phyloP scores from a whole-genome alignment of 2,888 invertebrate genomes.

The Tuta absoluta region DNA sequence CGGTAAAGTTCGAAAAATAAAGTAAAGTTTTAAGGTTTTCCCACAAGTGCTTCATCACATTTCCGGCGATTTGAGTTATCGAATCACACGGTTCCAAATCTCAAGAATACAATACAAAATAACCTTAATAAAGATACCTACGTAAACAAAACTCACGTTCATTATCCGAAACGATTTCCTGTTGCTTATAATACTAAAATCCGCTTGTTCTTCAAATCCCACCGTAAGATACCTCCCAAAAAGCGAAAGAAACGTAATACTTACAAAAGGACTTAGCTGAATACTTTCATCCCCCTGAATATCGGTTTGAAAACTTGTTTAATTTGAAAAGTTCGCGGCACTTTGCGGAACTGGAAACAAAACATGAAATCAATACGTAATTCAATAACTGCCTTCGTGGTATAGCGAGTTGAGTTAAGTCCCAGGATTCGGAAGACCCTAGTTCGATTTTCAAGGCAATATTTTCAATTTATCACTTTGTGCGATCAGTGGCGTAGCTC shows the following conservation, averaged over 20 bases:
- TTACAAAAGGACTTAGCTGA: constrained; percentile 18
- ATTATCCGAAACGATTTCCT: background rate
- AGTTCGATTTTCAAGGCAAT: no score
- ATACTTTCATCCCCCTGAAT: constrained; percentile 23
- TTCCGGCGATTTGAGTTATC: no score
- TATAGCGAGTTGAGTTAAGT: no score
- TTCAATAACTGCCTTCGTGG: background rate
- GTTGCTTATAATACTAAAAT: background rate
- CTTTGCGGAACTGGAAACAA: constrained; percentile 21
- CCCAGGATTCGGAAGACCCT: no score
- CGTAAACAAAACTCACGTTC: background rate
- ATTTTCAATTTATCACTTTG: no score
- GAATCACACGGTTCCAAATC: no score
- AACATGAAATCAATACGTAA: constrained; percentile 21
- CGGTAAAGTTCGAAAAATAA: no score
- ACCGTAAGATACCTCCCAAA: background rate
- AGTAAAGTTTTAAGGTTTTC: no score
- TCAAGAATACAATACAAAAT: background rate
- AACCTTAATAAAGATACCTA: background rate
- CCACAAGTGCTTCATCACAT: no score
- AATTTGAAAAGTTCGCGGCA: constrained; percentile 28
- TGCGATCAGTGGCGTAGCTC: no score
- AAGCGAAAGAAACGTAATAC: constrained; percentile 6
- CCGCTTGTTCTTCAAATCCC: background rate
- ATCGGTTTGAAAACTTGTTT: constrained; percentile 28